Evolutionary conservation across 2,797 vertebrate genomes (phyloP).

Genomic region (Intellagama lesueurii): DNA sequence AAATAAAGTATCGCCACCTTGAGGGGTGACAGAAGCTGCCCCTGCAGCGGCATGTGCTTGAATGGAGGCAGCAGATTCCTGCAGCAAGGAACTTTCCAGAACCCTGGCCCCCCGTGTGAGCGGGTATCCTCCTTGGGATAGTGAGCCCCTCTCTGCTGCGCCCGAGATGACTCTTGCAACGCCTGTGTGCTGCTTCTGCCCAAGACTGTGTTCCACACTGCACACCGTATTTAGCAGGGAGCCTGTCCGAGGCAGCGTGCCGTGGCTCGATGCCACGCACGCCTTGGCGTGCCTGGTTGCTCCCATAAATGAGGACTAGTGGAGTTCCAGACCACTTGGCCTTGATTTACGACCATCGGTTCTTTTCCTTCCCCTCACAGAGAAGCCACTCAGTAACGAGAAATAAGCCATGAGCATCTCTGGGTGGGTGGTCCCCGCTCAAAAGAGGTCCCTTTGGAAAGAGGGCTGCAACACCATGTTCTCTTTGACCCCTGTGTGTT

Average conservation of each 20-base stretch:
- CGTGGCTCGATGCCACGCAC: background rate
- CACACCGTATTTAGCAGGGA: background rate
- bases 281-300: too few species aligned
- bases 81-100: too few species aligned
- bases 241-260: background rate
- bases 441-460: background rate
- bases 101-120: too few species aligned
- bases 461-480: too few species aligned
- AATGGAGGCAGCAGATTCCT: too few species aligned
- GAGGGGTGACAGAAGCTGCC: background rate
- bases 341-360: background rate
- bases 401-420: background rate
- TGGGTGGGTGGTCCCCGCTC: background rate
- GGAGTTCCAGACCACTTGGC: background rate
- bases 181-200: background rate
- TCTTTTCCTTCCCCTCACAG: background rate
- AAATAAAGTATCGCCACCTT: background rate
- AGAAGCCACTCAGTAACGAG: background rate
- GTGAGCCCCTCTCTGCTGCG: background rate
- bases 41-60: too few species aligned
- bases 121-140: too few species aligned
- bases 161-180: too few species aligned
- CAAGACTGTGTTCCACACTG: too few species aligned
- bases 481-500: too few species aligned
- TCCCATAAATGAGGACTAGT: too few species aligned